Evolutionary conservation across 2,888 invertebrate species (phyloP), one percentile per base, ranked within the genome.

Genomic region (Noctua fimbriata): DNA sequence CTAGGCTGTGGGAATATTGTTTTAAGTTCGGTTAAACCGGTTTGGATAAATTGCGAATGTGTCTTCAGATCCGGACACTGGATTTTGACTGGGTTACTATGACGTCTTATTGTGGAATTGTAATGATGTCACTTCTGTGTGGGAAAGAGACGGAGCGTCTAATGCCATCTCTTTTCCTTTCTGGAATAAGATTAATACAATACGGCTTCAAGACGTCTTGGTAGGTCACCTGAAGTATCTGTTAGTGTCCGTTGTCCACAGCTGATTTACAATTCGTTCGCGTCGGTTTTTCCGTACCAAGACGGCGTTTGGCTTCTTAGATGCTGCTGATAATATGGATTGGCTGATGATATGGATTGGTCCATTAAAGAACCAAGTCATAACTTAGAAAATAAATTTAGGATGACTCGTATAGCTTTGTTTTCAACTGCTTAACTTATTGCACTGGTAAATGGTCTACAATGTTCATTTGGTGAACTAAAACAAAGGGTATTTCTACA

Each of bases 1-100:
- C 76, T 85, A 72, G 84, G 60, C 69, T 84, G 60, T 74, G 84
- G 73, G 76, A 74, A 72, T 58, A 60, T 47, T 32, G 28, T 58
- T 69, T 66, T 58, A 18, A 24, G 65, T 84, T 73, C 6, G 7
- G 21, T n/a, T 16, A 10, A 67, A 67, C 44, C 44, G n/a, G 67
- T 44, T 14, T 28, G 41, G 24, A 41, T 41, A 41, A 10, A 24
- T 66, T 66, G 2, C n/a, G 67, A 18, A 67, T 44, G 67, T 44
- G 67, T 16, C n/a, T 67, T 21, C 21, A 1, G 4, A 10, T 65
- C 32, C 63, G 63, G 63, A 0, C 63, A 60, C 2, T 28, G 28
- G 28, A n/a, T 14, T 16, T 14, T n/a, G 10, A 24, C 58, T n/a
- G 12, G 49, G 16, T 49, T 18, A 49, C 6, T 5, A 49, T 49